Conservation (phyloP, 2,797 vertebrate species). For the Tadarida brasiliensis region DNA sequence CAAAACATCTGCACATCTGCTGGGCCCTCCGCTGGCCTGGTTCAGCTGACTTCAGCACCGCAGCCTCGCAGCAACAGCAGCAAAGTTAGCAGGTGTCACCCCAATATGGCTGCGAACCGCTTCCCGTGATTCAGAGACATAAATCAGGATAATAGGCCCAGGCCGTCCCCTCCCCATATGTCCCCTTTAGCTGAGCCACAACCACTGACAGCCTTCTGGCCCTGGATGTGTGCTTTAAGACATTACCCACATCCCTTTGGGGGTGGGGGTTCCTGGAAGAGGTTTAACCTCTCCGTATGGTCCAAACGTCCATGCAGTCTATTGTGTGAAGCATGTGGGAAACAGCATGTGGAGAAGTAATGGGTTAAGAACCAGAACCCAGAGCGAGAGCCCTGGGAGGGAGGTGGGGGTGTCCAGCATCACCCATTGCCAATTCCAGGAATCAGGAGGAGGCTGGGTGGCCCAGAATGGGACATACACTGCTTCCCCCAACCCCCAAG, state of each 20-base stretch:
- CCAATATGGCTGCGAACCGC: slow-evolving; percentile 79
- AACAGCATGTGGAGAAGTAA: neutral
- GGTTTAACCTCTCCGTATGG: neutral
- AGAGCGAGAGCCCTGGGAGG: neutral
- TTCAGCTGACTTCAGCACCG: slow-evolving; percentile 88
- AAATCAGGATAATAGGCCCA: slow-evolving; percentile 84
- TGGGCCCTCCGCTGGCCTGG: slow-evolving; percentile 78
- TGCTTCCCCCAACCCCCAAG: too few relatives aligned
- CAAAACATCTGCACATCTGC: slow-evolving; percentile 85
- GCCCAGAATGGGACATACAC: neutral
- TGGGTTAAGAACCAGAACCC: neutral
- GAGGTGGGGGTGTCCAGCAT: neutral
- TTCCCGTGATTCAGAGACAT: slow-evolving; percentile 81
- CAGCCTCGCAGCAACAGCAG: slow-evolving; percentile 59
- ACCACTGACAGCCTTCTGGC: neutral
- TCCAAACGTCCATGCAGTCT: neutral
- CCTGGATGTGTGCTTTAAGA: neutral
- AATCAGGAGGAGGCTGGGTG: neutral
- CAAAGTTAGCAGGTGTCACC: slow-evolving; percentile 86
- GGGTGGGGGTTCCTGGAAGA: neutral
- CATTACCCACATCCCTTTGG: neutral
- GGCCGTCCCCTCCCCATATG: neutral
- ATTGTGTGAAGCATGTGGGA: neutral
- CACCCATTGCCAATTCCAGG: neutral
- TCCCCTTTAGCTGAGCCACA: slow-evolving; percentile 20